Percentiles rank a stretch among this genome's conserved stretches.
Evolutionary conservation across 2,888 invertebrate species (phyloP).

Genomic region (Lymantria monacha): DNA sequence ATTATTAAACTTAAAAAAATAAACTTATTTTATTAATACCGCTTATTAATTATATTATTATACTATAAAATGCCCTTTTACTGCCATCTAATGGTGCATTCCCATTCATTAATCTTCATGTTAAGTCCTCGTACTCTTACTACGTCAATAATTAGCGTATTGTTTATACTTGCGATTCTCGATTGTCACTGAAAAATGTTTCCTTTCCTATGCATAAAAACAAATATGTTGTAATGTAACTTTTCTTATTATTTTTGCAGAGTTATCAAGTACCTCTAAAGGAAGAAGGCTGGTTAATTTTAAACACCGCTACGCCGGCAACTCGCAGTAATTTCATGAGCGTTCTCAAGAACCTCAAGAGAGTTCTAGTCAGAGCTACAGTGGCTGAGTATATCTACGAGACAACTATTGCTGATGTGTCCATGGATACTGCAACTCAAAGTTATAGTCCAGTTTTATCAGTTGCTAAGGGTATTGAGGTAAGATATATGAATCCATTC

Average conservation of each 20-base stretch:
- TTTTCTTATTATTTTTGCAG: constrained; percentile 50
- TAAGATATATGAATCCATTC: constrained; percentile 33
- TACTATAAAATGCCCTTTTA: too few species aligned
- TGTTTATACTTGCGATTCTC: too few species aligned
- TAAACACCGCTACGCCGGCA: constrained; percentile 49
- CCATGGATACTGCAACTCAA: constrained; percentile 91
- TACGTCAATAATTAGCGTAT: too few species aligned
- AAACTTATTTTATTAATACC: too few species aligned
- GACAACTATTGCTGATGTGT: constrained; percentile 90
- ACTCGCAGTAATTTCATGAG: constrained; percentile 92
- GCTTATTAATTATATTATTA: too few species aligned
- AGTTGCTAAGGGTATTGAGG: constrained; percentile 90
- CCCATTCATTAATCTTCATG: too few species aligned
- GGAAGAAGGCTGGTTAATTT: constrained; percentile 84
- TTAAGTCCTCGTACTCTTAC: too few species aligned
- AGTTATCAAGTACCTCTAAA: constrained; percentile 84
- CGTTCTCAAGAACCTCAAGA: constrained; percentile 91
- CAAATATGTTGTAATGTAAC: too few species aligned
- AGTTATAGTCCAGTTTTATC: constrained; percentile 81
- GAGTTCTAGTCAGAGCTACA: constrained; percentile 92
- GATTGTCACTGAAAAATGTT: too few species aligned
- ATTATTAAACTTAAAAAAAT: too few species aligned
- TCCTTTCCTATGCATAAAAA: too few species aligned
- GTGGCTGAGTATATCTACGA: constrained; percentile 81
- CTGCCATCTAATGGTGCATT: too few species aligned